Conservation (phyloP, 2,888 invertebrate species). For the Pycnomerus fuliginosus region DNA sequence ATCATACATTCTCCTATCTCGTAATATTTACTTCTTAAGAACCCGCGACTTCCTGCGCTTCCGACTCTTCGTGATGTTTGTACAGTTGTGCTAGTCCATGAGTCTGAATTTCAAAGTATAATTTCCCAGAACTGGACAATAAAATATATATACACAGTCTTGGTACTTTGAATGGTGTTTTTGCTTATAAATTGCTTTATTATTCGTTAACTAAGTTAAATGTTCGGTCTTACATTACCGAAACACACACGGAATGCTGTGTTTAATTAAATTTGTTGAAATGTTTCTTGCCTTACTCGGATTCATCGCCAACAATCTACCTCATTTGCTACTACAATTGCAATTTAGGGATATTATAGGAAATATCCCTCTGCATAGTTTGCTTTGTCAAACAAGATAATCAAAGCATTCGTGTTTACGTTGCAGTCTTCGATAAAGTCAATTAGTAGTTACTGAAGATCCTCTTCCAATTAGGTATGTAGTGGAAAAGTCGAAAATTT, state of each 20-base stretch:
- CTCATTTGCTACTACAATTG: no score
- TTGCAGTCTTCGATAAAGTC: no score
- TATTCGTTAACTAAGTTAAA: conserved; percentile 18
- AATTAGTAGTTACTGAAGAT: no score
- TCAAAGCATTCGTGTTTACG: no score
- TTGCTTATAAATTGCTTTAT: conserved; percentile 25
- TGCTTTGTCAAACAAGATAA: no score
- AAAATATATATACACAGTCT: conserved; percentile 11
- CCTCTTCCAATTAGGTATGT: no score
- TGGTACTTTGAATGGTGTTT: conserved; percentile 8
- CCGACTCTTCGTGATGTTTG: conserved; percentile 19
- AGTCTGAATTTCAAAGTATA: conserved; percentile 20
- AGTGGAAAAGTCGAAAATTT: no score
- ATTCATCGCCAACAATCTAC: no score
- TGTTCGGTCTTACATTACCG: conserved; percentile 5
- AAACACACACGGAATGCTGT: conserved; percentile 1
- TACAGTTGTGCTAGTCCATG: conserved; percentile 13
- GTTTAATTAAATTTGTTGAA: conserved; percentile 7
- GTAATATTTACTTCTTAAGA: conserved; percentile 12
- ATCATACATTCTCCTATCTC: conserved; percentile 14
- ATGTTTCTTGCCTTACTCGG: background rate
- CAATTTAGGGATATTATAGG: no score
- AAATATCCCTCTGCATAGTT: no score
- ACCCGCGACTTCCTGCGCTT: conserved; percentile 15
- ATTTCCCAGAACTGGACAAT: conserved; percentile 18